Percentiles rank a stretch among this genome's conserved stretches.
Evolutionary conservation across 2,113 vertebrate genomes (phyloP).

Genomic region (Mionectes macconnelli): DNA sequence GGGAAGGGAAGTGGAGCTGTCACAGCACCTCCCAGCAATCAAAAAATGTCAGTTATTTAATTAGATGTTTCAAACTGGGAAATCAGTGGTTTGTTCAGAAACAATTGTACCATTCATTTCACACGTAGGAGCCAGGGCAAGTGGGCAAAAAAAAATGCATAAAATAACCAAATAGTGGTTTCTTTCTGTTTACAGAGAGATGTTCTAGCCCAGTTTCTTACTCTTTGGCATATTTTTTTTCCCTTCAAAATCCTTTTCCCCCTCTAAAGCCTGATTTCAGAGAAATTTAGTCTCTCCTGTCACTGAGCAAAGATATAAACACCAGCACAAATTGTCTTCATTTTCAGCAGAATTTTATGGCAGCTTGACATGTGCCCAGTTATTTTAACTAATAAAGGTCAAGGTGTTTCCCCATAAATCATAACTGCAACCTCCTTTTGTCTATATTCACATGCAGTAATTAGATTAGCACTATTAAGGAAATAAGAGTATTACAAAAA

Average conservation of each 20-base stretch:
- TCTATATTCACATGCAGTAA: constrained; percentile 47
- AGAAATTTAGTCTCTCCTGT: constrained; percentile 11
- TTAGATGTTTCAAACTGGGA: not conserved
- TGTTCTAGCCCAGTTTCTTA: not conserved
- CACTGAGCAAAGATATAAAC: constrained; percentile 3
- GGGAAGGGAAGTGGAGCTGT: not conserved
- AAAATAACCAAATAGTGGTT: not conserved
- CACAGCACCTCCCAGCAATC: not conserved
- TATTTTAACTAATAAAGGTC: constrained; percentile 69
- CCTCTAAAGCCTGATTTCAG: not conserved
- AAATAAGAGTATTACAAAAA: constrained; percentile 60
- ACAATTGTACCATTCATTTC: not conserved
- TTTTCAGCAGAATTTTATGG: constrained; percentile 43
- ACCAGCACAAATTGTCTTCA: not conserved
- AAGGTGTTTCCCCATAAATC: constrained; percentile 66
- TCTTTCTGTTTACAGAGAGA: not conserved
- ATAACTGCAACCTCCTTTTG: constrained; percentile 54
- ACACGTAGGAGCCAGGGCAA: not conserved
- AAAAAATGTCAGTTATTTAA: not conserved
- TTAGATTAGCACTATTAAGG: constrained; percentile 64
- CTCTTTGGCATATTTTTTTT: not conserved
- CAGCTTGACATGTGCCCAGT: constrained; percentile 16
- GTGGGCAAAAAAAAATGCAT: not conserved
- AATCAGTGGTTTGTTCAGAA: not conserved
- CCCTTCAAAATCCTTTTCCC: not conserved